phyloP scores from a whole-genome alignment of 2,888 invertebrate species.

The Amphimallon solstitiale region DNA sequence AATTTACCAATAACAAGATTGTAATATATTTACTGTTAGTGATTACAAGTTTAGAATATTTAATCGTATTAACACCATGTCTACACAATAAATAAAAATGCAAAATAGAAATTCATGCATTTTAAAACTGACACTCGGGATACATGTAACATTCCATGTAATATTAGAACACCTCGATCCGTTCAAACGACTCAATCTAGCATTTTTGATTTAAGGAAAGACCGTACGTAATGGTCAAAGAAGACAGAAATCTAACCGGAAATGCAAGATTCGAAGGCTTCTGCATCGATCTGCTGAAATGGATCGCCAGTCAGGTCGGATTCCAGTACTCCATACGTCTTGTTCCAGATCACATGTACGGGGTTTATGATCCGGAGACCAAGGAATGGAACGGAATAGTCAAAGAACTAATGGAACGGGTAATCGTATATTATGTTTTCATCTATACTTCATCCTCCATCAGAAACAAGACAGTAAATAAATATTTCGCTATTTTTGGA shows the following conservation, averaged over 20 bases:
- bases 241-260: slow-evolving; percentile 85
- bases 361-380: slow-evolving; percentile 86
- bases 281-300: slow-evolving; percentile 87
- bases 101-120: no score
- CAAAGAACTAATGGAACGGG: slow-evolving; percentile 86
- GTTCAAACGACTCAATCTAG: slow-evolving; percentile 11
- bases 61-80: no score
- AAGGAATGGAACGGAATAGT: slow-evolving; percentile 93
- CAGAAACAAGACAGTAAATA: slow-evolving; percentile 15
- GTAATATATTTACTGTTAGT: no score
- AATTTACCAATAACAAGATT: no score
- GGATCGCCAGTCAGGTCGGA: slow-evolving; percentile 85
- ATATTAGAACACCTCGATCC: neutral
- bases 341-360: slow-evolving; percentile 90
- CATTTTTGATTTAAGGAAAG: slow-evolving; percentile 72
- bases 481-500: slow-evolving; percentile 19
- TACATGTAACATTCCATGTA: no score
- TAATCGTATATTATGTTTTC: slow-evolving; percentile 58
- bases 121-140: no score
- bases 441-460: slow-evolving; percentile 16
- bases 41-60: no score
- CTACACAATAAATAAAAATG: no score
- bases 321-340: slow-evolving; percentile 87
- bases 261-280: slow-evolving; percentile 91
- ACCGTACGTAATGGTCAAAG: slow-evolving; percentile 91